Evolutionary conservation across 2,797 vertebrate genomes (phyloP), one percentile per base, ranked within the genome.

Genomic region (Danio choprae): DNA sequence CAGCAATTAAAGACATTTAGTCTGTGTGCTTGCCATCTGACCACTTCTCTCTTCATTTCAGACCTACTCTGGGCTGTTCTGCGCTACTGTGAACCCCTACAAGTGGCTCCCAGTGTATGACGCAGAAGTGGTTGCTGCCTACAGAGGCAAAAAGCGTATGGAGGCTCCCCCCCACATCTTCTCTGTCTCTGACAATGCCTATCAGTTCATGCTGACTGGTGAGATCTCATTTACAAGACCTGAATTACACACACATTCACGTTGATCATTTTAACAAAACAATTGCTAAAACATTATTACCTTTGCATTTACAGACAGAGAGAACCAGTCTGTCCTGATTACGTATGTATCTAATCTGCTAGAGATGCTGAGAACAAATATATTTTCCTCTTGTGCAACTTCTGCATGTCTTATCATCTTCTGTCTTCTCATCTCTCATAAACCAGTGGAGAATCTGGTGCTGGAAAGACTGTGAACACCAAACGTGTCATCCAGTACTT

Each of bases 111-210:
- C 90, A 0, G 93, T 94, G 77, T 96, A 96, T 68, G 94, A 94
- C 73, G 44, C 89, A 0, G 93, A 95, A 77, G 95, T 95, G 81
- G 95, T 96, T 12, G 0, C 12, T 12, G 95, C 86, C 81, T 97
- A 96, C 83, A 91, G 94, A 89, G 95, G 95, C 91, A 97, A 97
- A 88, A 97, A 97, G 89, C 93, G 94, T 83, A 92, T 95, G 90
- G 96, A 97, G 84, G 92, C 63, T 11, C 63, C 63, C 11, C 62
- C 62, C 94, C 96, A 96, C 90, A 96, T 97, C 91, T 97, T 96
- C 93, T 97, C 96, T 74, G 96, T 97, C 90, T 96, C 96, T 9
- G 96, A 96, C 88, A 97, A 95, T 0, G 96, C 96, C 79, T 96
- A 94, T 85, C 96, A 97, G 89, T 83, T 71, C 83, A 94, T 94